These are phyloP conservation scores for Pomacea maculata DNA, from an alignment of 1,140 invertebrate species.

Conservation along the genomic window DNA sequence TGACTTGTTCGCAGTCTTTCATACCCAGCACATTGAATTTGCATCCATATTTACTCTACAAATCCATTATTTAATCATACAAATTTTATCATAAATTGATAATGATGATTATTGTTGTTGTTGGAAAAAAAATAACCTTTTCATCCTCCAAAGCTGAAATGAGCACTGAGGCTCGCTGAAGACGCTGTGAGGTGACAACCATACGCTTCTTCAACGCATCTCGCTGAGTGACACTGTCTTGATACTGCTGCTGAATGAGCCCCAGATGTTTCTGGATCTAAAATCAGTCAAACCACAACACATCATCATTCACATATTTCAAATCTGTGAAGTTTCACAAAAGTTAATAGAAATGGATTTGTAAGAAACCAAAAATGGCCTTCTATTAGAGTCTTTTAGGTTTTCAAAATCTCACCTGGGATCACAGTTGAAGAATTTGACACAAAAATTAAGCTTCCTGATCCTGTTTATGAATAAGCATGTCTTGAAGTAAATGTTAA, in stretches of 20 bases:
- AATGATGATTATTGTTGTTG: not conserved
- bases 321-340: no score
- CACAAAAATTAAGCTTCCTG: no score
- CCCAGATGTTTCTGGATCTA: slow-evolving; percentile 63
- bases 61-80: not conserved
- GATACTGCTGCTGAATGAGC: slow-evolving; percentile 63
- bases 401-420: no score
- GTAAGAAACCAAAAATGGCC: no score
- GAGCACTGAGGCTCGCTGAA: slow-evolving; percentile 80
- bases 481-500: no score
- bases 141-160: slow-evolving; percentile 85
- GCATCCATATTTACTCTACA: not conserved
- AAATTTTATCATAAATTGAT: not conserved
- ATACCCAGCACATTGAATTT: no score
- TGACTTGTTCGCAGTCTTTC: no score
- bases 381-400: no score
- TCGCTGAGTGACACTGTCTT: slow-evolving; percentile 70
- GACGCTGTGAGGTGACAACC: slow-evolving; percentile 75
- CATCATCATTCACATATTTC: no score
- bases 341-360: no score
- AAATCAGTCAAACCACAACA: not conserved
- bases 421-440: no score
- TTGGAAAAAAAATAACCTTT: slow-evolving; percentile 49
- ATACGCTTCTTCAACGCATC: slow-evolving; percentile 72
- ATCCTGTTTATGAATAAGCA: no score